Percentiles rank a stretch among this genome's conserved stretches.
phyloP scores from a whole-genome alignment of 2,113 vertebrate species.

The Mirza zaza region DNA sequence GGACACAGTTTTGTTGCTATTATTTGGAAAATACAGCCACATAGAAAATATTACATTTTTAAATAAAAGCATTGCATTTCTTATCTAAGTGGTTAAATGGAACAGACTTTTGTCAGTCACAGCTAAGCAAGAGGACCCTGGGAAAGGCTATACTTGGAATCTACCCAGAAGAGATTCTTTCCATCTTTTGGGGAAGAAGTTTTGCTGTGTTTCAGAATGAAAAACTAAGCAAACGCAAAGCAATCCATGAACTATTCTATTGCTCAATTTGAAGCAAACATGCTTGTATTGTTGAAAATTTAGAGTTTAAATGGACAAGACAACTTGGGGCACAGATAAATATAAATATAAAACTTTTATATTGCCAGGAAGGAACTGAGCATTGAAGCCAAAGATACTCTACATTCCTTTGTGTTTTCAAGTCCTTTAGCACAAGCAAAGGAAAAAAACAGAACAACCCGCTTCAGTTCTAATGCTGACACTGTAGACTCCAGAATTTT shows the following conservation, averaged over 20 bases:
- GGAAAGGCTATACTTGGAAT: not conserved
- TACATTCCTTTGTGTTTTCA: not conserved
- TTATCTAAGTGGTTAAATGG: not conserved
- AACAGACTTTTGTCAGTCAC: conserved; percentile 37
- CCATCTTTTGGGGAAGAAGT: not conserved
- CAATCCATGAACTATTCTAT: not conserved
- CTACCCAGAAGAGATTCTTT: not conserved
- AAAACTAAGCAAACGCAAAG: not conserved
- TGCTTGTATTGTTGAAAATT: not conserved
- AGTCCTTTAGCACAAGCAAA: not conserved
- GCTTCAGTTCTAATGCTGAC: not conserved
- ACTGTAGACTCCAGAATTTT: not conserved
- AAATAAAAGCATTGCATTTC: not conserved
- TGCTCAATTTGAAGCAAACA: conserved; percentile 42
- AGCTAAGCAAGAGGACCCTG: not conserved
- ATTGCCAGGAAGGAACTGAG: not conserved
- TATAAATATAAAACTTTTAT: not conserved
- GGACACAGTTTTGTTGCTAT: conserved; percentile 3
- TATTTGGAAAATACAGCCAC: conserved; percentile 11
- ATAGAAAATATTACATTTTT: not conserved
- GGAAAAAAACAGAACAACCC: not conserved
- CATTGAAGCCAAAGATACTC: not conserved
- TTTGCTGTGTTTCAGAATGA: conserved; percentile 12
- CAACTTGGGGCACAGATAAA: not conserved
- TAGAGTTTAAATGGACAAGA: not conserved